Evolutionary conservation across 2,113 vertebrate genomes (phyloP).

Genomic region (Oreochromis tanganicae): DNA sequence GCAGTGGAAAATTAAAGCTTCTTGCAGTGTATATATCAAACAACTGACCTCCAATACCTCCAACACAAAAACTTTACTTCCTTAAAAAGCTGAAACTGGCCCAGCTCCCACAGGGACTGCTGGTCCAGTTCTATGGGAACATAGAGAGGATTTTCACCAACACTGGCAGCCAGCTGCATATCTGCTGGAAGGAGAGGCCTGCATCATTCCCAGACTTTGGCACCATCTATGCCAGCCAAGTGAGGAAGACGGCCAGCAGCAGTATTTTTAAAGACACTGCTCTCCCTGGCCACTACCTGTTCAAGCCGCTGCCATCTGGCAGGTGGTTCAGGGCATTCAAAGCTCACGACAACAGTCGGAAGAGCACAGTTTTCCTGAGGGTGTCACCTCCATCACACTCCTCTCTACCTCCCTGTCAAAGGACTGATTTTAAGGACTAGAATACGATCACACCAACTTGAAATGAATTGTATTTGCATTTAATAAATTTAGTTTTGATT

Average conservation of each 20-base stretch:
- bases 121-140: background rate
- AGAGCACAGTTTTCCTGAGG: background rate
- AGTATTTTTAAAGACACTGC: background rate
- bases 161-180: background rate
- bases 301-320: background rate
- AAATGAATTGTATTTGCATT: background rate
- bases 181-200: background rate
- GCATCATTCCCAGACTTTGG: background rate
- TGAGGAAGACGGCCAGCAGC: background rate
- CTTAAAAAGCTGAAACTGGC: background rate
- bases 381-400: background rate
- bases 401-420: background rate
- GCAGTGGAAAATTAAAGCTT: background rate
- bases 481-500: background rate
- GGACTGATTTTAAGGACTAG: background rate
- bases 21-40: background rate
- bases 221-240: background rate
- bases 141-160: background rate
- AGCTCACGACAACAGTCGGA: accelerated
- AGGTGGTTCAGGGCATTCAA: background rate
- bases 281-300: background rate
- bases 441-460: background rate
- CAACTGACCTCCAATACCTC: background rate
- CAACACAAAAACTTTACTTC: background rate
- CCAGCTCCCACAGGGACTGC: background rate